Evolutionary conservation across 2,888 invertebrate genomes (phyloP).

Genomic region (Ochropacha duplaris): DNA sequence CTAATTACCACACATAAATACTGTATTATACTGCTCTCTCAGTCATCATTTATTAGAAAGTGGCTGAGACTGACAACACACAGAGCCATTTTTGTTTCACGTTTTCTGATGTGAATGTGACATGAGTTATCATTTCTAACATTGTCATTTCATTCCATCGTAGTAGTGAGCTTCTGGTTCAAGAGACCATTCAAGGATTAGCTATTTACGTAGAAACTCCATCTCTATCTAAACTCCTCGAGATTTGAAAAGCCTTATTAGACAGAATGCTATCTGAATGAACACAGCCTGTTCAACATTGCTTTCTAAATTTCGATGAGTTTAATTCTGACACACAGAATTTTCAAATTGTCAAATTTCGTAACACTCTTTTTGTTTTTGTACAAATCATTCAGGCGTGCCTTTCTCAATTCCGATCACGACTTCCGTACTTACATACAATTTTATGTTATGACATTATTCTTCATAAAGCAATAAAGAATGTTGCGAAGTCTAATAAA

Average conservation of each 20-base stretch:
- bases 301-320: too few relatives aligned
- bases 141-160: not conserved
- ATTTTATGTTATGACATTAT: slow-evolving; percentile 1
- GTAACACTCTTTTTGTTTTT: slow-evolving; percentile 19
- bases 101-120: not conserved
- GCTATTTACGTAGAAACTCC: not conserved
- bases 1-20: slow-evolving; percentile 26
- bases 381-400: not conserved
- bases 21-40: slow-evolving; percentile 26
- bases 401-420: not conserved
- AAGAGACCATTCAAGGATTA: not conserved
- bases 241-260: too few relatives aligned
- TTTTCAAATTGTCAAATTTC: not conserved
- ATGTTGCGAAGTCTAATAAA: not conserved
- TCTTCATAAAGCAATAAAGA: not conserved
- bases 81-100: not conserved
- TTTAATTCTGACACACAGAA: not conserved
- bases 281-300: too few relatives aligned
- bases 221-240: not conserved
- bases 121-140: not conserved
- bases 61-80: slow-evolving; percentile 18
- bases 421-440: not conserved
- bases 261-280: too few relatives aligned
- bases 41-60: slow-evolving; percentile 27
- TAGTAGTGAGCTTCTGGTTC: too few relatives aligned